These are phyloP conservation scores for Aeoliscus strigatus DNA, from an alignment of 2,797 vertebrate genomes.

Conservation along the genomic window DNA sequence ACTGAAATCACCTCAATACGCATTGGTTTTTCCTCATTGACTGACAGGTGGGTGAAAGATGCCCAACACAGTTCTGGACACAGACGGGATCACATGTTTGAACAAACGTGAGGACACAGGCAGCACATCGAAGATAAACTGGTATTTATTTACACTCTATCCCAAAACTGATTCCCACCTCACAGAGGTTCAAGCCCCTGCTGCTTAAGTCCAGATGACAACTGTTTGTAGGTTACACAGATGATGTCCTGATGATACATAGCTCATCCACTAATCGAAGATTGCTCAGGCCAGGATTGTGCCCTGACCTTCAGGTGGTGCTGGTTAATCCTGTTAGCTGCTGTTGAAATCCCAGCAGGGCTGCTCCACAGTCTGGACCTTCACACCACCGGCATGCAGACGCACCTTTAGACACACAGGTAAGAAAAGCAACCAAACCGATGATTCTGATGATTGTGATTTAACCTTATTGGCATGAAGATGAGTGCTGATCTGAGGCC, in stretches of 20 bases:
- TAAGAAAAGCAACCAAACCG: slow-evolving; percentile 37
- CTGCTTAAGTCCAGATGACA: not conserved
- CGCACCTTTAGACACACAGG: slow-evolving; percentile 66
- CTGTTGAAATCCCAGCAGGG: slow-evolving; percentile 62
- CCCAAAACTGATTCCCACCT: not conserved
- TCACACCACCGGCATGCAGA: slow-evolving; percentile 54
- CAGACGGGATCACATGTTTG: too few species aligned
- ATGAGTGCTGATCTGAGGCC: not conserved
- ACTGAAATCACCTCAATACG: too few species aligned
- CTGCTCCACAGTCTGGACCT: slow-evolving; percentile 43
- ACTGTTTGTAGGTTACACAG: slow-evolving; percentile 16
- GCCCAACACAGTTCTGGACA: too few species aligned
- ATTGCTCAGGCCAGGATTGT: slow-evolving; percentile 48
- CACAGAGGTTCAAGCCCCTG: not conserved
- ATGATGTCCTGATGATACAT: slow-evolving; percentile 16
- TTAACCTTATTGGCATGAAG: not conserved
- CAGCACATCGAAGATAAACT: too few species aligned
- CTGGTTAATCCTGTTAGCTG: slow-evolving; percentile 73
- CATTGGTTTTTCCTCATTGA: too few species aligned
- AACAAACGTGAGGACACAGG: too few species aligned
- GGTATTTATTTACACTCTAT: too few species aligned
- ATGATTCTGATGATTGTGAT: too few species aligned
- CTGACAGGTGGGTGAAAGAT: too few species aligned
- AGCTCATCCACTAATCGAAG: slow-evolving; percentile 46
- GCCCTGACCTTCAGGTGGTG: slow-evolving; percentile 62